Conservation (phyloP, 1,140 invertebrate genomes). For the Diploscapter pachys region DNA sequence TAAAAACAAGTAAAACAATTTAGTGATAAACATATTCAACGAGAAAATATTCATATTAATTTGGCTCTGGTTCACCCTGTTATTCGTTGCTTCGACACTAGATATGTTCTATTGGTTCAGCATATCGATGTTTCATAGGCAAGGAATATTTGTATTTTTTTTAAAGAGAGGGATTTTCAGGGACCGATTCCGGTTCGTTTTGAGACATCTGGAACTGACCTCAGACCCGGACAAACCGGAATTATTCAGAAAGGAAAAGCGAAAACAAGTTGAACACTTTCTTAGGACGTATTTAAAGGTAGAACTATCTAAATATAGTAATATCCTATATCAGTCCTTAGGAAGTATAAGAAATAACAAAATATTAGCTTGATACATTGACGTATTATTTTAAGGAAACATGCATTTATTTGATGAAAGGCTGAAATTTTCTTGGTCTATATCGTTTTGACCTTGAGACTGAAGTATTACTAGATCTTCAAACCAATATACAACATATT, state of each 20-base stretch:
- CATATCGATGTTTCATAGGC: conserved; percentile 54
- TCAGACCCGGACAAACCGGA: conserved; percentile 57
- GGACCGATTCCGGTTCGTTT: conserved; percentile 55
- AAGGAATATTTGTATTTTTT: conserved; percentile 3
- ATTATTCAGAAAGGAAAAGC: conserved; percentile 56
- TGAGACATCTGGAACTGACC: conserved; percentile 57
- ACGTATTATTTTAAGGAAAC: no score
- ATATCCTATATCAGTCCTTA: no score
- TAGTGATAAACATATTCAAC: conserved; percentile 66
- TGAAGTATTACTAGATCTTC: no score
- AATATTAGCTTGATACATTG: no score
- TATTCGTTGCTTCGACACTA: conserved; percentile 62
- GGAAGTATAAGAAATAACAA: no score
- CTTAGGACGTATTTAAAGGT: conserved; percentile 57
- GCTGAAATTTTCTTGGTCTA: no score
- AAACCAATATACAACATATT: no score
- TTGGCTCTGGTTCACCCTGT: conserved; percentile 65
- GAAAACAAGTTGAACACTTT: conserved; percentile 59
- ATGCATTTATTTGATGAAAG: no score
- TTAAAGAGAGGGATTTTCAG: conserved; percentile 11
- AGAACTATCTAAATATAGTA: conserved; percentile 11
- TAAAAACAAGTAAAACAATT: conserved; percentile 63
- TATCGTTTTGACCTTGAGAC: no score
- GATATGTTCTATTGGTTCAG: conserved; percentile 58
- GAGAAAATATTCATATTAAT: conserved; percentile 63